These are phyloP conservation scores for Antheraea yamamai DNA, from an alignment of 2,888 invertebrate genomes.

Conservation along the genomic window DNA sequence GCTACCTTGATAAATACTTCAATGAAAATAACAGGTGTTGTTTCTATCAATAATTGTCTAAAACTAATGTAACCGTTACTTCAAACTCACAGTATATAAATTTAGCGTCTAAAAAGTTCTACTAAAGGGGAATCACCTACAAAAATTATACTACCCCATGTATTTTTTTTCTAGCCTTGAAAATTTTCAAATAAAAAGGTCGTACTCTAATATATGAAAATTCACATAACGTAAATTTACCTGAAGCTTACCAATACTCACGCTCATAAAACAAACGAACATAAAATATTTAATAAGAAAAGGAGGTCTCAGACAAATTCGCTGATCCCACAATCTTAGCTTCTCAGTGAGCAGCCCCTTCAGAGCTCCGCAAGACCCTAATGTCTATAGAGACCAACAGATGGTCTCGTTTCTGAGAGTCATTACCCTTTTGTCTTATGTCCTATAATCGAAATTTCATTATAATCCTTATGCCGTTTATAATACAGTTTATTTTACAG, in stretches of 20 bases:
- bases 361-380: constrained; percentile 50
- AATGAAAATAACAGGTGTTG: neutral
- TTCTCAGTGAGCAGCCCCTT: constrained; percentile 50
- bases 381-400: constrained; percentile 72
- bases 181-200: neutral
- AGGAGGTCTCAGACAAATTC: neutral
- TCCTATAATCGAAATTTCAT: constrained; percentile 35
- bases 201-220: neutral
- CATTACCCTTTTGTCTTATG: constrained; percentile 73
- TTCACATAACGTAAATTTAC: neutral
- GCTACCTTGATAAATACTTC: neutral
- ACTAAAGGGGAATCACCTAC: neutral
- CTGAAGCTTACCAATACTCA: neutral
- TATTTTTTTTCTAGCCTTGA: neutral
- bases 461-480: constrained; percentile 18
- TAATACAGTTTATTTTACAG: constrained; percentile 42
- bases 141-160: neutral
- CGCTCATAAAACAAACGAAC: constrained; percentile 7
- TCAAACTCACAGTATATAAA: neutral
- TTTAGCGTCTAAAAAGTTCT: neutral
- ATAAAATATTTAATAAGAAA: constrained; percentile 8
- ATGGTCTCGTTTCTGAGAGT: constrained; percentile 65
- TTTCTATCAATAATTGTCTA: neutral
- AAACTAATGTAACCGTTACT: neutral
- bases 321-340: constrained; percentile 34